Evolutionary conservation across 2,113 vertebrate genomes (phyloP).

Genomic region (Chaetodon trifascialis): DNA sequence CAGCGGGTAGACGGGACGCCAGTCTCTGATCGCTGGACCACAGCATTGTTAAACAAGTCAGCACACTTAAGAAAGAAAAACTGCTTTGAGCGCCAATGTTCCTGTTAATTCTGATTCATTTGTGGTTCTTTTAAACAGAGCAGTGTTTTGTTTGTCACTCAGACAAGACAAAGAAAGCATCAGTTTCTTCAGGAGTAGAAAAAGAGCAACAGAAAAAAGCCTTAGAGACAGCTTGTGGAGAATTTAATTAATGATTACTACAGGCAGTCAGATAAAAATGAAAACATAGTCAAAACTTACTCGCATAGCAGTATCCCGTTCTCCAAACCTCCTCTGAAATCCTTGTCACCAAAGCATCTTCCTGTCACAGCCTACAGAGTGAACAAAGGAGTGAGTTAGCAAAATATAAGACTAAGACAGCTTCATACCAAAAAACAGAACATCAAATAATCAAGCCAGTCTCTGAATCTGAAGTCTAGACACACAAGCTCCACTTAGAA

Average conservation of each 20-base stretch:
- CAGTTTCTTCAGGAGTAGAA: background rate
- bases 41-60: background rate
- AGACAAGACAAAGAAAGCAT: background rate
- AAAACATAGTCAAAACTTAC: slow-evolving; percentile 85
- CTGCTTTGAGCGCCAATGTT: background rate
- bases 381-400: slow-evolving; percentile 17
- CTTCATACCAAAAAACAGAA: background rate
- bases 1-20: background rate
- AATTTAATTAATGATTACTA: background rate
- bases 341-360: slow-evolving; percentile 92
- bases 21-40: slow-evolving; percentile 24
- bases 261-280: background rate
- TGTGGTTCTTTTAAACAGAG: background rate
- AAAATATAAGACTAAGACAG: background rate
- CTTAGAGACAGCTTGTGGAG: background rate
- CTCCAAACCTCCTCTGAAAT: slow-evolving; percentile 92
- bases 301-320: slow-evolving; percentile 97
- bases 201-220: background rate
- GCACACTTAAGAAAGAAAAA: background rate
- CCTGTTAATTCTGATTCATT: background rate
- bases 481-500: slow-evolving; percentile 1
- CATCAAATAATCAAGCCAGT: background rate
- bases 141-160: background rate
- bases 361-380: slow-evolving; percentile 91
- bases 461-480: slow-evolving; percentile 18